Conservation (phyloP, 1,140 invertebrate genomes). For the Limonius californicus region DNA sequence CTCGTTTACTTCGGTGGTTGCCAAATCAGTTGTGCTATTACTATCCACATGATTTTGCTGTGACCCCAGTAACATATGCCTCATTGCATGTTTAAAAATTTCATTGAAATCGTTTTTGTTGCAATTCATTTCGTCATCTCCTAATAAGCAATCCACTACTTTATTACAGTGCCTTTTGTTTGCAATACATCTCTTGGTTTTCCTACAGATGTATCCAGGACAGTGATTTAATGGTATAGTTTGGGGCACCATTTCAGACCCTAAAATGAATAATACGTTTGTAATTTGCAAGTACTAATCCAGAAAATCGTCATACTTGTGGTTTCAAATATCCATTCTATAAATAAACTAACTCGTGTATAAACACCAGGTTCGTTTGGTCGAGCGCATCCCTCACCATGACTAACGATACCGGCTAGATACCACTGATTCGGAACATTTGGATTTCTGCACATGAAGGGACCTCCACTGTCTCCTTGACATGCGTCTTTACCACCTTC, state of each 20-base stretch:
- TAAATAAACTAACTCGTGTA: slow-evolving; percentile 67
- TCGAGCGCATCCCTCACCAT: slow-evolving; percentile 77
- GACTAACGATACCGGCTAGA: slow-evolving; percentile 71
- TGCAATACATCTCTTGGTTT: slow-evolving; percentile 62
- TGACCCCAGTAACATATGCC: slow-evolving; percentile 19
- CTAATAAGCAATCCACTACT: slow-evolving; percentile 68
- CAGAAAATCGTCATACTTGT: slow-evolving; percentile 43
- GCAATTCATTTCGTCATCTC: slow-evolving; percentile 72
- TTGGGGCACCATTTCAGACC: neutral
- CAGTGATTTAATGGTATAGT: slow-evolving; percentile 58
- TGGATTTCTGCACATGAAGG: slow-evolving; percentile 67
- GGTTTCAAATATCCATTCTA: slow-evolving; percentile 66
- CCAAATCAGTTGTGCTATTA: neutral
- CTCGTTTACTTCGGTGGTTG: too few relatives aligned
- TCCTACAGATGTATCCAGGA: slow-evolving; percentile 64
- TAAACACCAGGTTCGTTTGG: slow-evolving; percentile 78
- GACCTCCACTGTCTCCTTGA: slow-evolving; percentile 77
- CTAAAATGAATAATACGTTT: neutral
- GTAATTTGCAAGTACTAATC: neutral
- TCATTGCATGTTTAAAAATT: slow-evolving; percentile 30
- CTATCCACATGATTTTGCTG: neutral
- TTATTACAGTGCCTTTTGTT: slow-evolving; percentile 62
- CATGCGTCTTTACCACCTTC: slow-evolving; percentile 78
- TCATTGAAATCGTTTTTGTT: slow-evolving; percentile 34
- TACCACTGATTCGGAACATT: slow-evolving; percentile 62